Base-by-base conservation (phyloP, 2,888 invertebrate species). In the Tenodera sinensis region DNA sequence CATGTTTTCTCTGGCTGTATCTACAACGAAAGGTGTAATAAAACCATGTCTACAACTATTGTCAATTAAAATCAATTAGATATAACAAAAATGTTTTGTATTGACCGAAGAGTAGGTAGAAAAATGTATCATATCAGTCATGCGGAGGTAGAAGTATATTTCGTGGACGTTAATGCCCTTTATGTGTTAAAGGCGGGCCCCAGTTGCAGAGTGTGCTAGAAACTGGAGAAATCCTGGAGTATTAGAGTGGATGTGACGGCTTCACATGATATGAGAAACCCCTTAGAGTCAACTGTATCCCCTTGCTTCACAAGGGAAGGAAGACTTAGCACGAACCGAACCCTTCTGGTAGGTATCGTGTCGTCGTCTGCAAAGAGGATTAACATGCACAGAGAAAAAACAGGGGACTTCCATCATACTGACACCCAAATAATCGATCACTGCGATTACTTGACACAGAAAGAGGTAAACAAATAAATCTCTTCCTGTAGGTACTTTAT, bases 281-380 rank as follows among this genome's bases (percentile, higher is more conserved):
- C 42, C 81, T 83, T 87, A 82, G 87, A 83, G 82, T 47, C 87
- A 82, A 87, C 87, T 34, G 42, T 42, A 82, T 71, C 34, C 83
- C 87, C 83, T 34, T 82, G 82, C 54, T 3, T 71, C 54, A 25
- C 20, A 71, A 71, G 54, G 54, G 54, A 71, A 71, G 54, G 54
- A 71, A 71, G 54, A 71, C 54, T 71, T 71, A 71, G 54, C 81
- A n/a, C 15, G 87, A 82, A 87, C 42, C 87, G 87, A 87, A 81
- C 87, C 87, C 34, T 47, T 25, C 87, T 87, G 87, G 87, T 87
- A 83, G 87, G 87, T 87, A 83, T 87, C 87, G 87, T 87, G 54
- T 71, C 54, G 20, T 71, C 54, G 20, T 71, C 54, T 87, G 87
- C 82, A 87, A 87, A 87, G 87, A 87, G 87, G 87, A 87, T 87